These are phyloP conservation scores for Bhutanitis thaidina DNA, from an alignment of 2,888 invertebrate species.

Conservation along the genomic window DNA sequence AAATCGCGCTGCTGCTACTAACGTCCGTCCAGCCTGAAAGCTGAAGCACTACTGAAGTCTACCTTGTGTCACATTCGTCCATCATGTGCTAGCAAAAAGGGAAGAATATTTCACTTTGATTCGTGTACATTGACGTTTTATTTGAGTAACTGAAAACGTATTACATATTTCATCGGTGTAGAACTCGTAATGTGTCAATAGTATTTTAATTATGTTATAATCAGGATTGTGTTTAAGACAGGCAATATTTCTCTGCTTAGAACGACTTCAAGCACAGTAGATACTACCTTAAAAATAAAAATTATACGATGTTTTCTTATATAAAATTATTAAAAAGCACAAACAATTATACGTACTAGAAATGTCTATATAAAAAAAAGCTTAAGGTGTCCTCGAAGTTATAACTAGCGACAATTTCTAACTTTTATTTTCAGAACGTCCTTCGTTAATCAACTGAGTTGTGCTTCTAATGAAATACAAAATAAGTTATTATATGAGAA, in stretches of 20 bases:
- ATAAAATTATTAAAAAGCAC: no score
- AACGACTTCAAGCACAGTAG: not conserved
- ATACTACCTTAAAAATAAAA: no score
- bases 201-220: not conserved
- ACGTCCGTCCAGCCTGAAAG: slow-evolving; percentile 51
- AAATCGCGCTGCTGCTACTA: slow-evolving; percentile 41
- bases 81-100: not conserved
- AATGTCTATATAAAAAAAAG: no score
- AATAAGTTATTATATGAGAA: no score
- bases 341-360: no score
- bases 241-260: not conserved
- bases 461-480: no score
- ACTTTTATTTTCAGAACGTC: no score
- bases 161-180: not conserved
- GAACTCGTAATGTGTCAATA: not conserved
- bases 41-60: slow-evolving; percentile 57
- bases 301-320: no score
- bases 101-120: not conserved
- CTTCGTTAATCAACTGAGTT: no score
- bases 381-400: no score
- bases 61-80: slow-evolving; percentile 11
- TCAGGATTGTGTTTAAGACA: not conserved
- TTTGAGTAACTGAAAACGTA: not conserved
- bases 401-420: no score
- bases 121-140: slow-evolving; percentile 16